Evolutionary conservation across 2,797 vertebrate genomes (phyloP).

Genomic region (Halcyon badia): DNA sequence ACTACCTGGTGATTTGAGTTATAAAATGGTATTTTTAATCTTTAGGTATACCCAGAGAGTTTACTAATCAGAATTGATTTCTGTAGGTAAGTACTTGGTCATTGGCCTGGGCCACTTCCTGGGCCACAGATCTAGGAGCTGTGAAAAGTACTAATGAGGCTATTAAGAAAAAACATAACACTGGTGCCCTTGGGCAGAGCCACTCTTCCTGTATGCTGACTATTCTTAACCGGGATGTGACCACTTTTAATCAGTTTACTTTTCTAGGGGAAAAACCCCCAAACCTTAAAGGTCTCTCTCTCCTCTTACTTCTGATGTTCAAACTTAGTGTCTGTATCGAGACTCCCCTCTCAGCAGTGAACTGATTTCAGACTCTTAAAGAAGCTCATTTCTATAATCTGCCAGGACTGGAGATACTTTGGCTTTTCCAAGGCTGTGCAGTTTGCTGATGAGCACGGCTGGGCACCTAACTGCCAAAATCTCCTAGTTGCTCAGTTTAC

Average conservation of each 20-base stretch:
- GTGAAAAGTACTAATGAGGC: neutral
- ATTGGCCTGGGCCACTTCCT: neutral
- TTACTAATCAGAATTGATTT: neutral
- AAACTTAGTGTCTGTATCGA: neutral
- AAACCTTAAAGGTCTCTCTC: neutral
- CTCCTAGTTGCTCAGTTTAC: neutral
- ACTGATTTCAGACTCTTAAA: neutral
- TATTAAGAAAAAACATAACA: neutral
- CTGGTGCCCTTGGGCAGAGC: neutral
- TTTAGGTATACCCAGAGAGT: neutral
- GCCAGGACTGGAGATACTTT: neutral
- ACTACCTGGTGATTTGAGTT: neutral
- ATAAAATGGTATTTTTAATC: neutral
- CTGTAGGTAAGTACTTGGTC: neutral
- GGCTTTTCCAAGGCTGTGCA: neutral
- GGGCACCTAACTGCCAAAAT: fast-evolving
- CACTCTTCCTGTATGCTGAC: neutral
- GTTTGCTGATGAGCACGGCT: neutral
- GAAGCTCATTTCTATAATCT: neutral
- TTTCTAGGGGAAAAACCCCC: neutral
- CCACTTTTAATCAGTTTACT: neutral
- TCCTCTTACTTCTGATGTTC: neutral
- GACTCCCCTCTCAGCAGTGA: neutral
- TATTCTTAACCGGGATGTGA: neutral
- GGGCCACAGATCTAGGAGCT: neutral